These are phyloP conservation scores for Diaprepes abbreviatus DNA, from an alignment of 2,888 invertebrate genomes.

Conservation along the genomic window DNA sequence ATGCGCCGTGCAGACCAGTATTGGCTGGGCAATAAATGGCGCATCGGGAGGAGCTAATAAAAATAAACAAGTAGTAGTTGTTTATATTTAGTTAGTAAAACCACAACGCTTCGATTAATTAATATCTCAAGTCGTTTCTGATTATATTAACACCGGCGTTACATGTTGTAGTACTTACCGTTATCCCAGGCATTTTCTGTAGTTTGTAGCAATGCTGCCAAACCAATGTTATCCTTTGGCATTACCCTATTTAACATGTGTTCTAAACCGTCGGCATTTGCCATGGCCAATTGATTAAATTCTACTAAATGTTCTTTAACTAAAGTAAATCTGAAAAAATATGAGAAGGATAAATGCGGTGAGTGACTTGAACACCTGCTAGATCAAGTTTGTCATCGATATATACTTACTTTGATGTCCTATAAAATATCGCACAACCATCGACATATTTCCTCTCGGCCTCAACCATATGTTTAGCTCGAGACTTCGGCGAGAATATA, in stretches of 20 bases:
- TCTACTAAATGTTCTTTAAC: conserved; percentile 97
- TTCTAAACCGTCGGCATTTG: conserved; percentile 97
- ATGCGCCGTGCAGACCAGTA: conserved; percentile 97
- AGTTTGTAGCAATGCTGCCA: conserved; percentile 95
- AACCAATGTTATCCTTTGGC: conserved; percentile 99
- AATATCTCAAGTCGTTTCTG: no score
- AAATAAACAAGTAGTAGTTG: neutral
- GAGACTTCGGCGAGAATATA: conserved; percentile 97
- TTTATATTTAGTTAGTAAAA: no score
- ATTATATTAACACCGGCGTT: no score
- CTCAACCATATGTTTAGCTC: conserved; percentile 98
- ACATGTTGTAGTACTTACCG: conserved; percentile 71
- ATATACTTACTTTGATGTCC: conserved; percentile 85
- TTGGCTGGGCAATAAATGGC: conserved; percentile 81
- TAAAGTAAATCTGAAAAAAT: conserved; percentile 84
- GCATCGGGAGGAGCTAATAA: conserved; percentile 76
- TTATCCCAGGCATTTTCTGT: conserved; percentile 96
- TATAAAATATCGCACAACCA: conserved; percentile 98
- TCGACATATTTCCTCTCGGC: conserved; percentile 97
- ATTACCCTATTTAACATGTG: conserved; percentile 99
- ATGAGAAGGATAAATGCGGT: neutral
- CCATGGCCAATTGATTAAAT: conserved; percentile 98
- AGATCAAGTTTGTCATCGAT: conserved; percentile 1
- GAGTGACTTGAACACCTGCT: no score
- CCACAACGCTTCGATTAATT: no score